Conservation (phyloP, 2,113 vertebrate genomes). For the Anthoscopus minutus region DNA sequence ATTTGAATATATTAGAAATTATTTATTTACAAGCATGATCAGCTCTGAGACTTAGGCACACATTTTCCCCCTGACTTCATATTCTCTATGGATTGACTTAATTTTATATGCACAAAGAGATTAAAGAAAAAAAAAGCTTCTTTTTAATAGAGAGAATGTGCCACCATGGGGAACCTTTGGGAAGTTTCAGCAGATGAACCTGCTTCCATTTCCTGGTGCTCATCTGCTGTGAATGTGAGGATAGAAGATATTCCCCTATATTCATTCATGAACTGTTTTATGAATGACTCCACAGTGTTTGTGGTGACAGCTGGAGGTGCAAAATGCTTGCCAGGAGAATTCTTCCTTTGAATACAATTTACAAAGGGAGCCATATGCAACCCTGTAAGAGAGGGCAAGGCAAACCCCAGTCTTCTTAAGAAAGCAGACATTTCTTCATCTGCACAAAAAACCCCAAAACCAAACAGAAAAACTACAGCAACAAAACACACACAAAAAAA, state of each 20-base stretch:
- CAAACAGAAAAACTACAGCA: background rate
- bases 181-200: background rate
- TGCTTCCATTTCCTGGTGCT: background rate
- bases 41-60: background rate
- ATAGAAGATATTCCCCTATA: background rate
- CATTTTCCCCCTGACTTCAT: background rate
- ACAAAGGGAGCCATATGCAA: background rate
- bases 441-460: background rate
- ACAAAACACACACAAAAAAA: background rate
- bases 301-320: constrained; percentile 1
- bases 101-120: background rate
- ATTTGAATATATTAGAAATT: background rate
- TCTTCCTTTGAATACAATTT: background rate
- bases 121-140: rapidly evolving
- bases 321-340: constrained; percentile 7
- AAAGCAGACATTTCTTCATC: background rate
- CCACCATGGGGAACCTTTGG: background rate
- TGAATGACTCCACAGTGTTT: constrained; percentile 6
- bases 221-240: background rate
- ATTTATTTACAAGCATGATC: background rate
- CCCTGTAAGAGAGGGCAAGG: background rate
- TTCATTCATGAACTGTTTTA: background rate
- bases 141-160: background rate
- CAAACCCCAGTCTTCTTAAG: background rate
- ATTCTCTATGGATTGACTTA: background rate